phyloP scores from a whole-genome alignment of 2,888 invertebrate species.

The Sipha maydis region DNA sequence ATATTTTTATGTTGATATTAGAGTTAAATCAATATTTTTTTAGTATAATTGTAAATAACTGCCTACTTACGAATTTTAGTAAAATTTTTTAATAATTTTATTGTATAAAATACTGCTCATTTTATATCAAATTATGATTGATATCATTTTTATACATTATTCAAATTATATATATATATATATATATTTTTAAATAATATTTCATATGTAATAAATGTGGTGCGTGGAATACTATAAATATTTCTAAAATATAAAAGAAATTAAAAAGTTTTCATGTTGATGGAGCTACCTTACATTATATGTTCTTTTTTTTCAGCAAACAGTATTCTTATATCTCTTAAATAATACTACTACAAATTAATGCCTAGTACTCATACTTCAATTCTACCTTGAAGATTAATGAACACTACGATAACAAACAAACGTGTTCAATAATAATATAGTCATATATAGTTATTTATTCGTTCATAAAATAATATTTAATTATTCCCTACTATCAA shows the following conservation, averaged over 20 bases:
- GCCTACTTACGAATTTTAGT: background rate
- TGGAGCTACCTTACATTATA: too few species aligned
- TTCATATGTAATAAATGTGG: background rate
- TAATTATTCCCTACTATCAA: too few species aligned
- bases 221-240: background rate
- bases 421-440: too few species aligned
- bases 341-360: too few species aligned
- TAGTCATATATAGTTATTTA: too few species aligned
- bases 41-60: slow-evolving; percentile 37
- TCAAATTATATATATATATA: background rate
- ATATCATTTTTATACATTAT: slow-evolving; percentile 36
- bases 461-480: too few species aligned
- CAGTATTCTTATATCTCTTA: too few species aligned
- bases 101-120: slow-evolving; percentile 22
- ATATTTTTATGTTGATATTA: background rate
- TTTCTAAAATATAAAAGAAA: background rate
- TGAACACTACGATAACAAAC: too few species aligned
- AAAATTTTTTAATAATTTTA: slow-evolving; percentile 22
- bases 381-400: too few species aligned
- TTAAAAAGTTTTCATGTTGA: background rate
- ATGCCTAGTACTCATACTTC: too few species aligned
- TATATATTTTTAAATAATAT: background rate
- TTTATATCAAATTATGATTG: slow-evolving; percentile 45
- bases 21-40: slow-evolving; percentile 33
- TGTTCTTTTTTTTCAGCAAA: too few species aligned